These are phyloP conservation scores for Punctoribates punctum DNA, from an alignment of 2,888 invertebrate genomes.

Conservation along the genomic window DNA sequence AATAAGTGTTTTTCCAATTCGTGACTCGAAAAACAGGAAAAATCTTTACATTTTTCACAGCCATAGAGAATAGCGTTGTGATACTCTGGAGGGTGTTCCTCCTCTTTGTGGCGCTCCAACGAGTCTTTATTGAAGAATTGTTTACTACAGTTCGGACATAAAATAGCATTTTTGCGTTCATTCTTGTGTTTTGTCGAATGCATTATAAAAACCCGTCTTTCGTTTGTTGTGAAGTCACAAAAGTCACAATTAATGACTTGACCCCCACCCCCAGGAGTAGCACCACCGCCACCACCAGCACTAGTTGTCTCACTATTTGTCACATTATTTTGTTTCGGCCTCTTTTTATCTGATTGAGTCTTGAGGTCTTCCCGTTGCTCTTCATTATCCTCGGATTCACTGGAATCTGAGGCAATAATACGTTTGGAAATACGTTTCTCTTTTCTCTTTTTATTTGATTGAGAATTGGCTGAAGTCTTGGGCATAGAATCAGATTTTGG, in stretches of 20 bases:
- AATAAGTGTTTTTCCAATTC: neutral
- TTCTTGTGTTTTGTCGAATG: neutral
- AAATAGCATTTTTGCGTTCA: neutral
- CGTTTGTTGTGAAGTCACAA: conserved; percentile 6
- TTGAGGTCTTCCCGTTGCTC: neutral
- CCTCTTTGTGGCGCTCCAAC: neutral
- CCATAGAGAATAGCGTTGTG: neutral
- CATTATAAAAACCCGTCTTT: neutral
- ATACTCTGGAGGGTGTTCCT: neutral
- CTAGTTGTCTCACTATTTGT: neutral
- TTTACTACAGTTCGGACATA: conserved; percentile 43
- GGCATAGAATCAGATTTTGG: neutral
- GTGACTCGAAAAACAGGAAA: neutral
- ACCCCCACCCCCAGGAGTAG: neutral
- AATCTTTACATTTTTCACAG: neutral
- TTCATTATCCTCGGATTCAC: neutral
- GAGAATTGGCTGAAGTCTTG: neutral
- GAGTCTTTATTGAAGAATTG: conserved; percentile 39
- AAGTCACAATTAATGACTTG: neutral
- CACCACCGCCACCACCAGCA: neutral
- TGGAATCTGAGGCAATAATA: neutral
- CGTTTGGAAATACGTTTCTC: neutral
- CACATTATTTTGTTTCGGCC: neutral
- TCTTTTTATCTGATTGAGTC: too few relatives aligned
- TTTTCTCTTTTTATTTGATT: neutral